Conservation (phyloP, 2,113 vertebrate species). For the Morone saxatilis region DNA sequence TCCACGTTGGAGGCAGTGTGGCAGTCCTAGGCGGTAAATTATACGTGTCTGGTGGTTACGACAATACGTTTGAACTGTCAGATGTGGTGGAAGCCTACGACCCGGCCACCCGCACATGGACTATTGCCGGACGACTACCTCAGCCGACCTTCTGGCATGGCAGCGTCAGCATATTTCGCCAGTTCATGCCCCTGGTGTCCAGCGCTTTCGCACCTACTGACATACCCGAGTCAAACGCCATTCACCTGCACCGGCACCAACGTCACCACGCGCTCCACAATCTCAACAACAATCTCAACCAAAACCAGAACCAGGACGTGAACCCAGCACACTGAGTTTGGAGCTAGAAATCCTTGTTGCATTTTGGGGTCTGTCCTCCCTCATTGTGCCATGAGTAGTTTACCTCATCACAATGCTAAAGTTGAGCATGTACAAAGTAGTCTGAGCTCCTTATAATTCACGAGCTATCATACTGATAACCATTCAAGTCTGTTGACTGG, state of each 20-base stretch:
- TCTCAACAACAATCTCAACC: slow-evolving; percentile 87
- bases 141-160: slow-evolving; percentile 99
- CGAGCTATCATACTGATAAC: neutral
- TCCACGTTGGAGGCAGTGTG: slow-evolving; percentile 95
- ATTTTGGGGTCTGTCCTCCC: neutral
- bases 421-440: neutral
- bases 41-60: slow-evolving; percentile 95
- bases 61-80: slow-evolving; percentile 96
- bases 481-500: slow-evolving; percentile 1
- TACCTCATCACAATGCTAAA: slow-evolving; percentile 51
- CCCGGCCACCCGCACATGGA: slow-evolving; percentile 86
- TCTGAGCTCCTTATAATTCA: slow-evolving; percentile 4
- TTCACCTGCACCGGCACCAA: slow-evolving; percentile 85
- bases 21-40: slow-evolving; percentile 92
- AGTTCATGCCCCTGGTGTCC: slow-evolving; percentile 94
- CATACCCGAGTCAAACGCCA: slow-evolving; percentile 79
- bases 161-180: slow-evolving; percentile 98
- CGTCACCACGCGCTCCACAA: slow-evolving; percentile 82
- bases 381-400: slow-evolving; percentile 32
- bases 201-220: slow-evolving; percentile 84
- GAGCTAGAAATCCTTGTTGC: neutral
- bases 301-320: slow-evolving; percentile 88
- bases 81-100: slow-evolving; percentile 94
- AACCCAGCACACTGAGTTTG: slow-evolving; percentile 84
- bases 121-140: slow-evolving; percentile 88